Conservation (phyloP, 2,113 vertebrate species). For the Poicephalus gulielmi region DNA sequence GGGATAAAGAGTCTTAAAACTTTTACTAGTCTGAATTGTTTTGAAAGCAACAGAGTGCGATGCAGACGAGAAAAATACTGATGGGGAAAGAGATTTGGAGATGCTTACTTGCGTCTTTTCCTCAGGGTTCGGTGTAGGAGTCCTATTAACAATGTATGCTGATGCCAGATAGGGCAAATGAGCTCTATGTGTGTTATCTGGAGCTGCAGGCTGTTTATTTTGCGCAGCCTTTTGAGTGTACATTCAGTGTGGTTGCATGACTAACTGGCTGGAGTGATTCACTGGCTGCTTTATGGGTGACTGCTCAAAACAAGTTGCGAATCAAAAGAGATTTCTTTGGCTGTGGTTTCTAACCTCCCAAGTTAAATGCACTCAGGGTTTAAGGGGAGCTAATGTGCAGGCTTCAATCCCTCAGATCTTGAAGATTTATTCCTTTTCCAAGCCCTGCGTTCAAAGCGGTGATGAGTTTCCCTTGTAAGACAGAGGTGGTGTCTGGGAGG, state of each 20-base stretch:
- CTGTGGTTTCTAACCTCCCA: slow-evolving; percentile 61
- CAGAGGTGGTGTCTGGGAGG: slow-evolving; percentile 16
- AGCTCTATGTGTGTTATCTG: slow-evolving; percentile 53
- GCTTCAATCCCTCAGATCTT: background rate
- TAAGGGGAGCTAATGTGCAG: slow-evolving; percentile 51
- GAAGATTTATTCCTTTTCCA: slow-evolving; percentile 51
- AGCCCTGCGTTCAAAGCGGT: background rate
- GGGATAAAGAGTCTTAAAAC: background rate
- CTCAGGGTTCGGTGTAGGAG: slow-evolving; percentile 52
- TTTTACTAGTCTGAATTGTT: background rate
- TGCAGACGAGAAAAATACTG: slow-evolving; percentile 14
- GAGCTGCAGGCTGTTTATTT: slow-evolving; percentile 65
- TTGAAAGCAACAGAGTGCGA: background rate
- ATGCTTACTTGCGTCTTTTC: background rate
- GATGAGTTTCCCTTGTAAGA: slow-evolving; percentile 39
- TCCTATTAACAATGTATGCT: slow-evolving; percentile 13
- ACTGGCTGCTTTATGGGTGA: slow-evolving; percentile 62
- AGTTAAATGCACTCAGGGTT: slow-evolving; percentile 57
- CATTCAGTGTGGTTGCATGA: slow-evolving; percentile 60
- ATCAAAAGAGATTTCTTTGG: slow-evolving; percentile 68
- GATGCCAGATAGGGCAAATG: slow-evolving; percentile 52
- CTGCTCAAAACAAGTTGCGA: slow-evolving; percentile 71
- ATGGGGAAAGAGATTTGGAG: slow-evolving; percentile 40
- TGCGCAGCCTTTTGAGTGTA: slow-evolving; percentile 48
- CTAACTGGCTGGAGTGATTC: slow-evolving; percentile 70